Evolutionary conservation across 2,888 invertebrate species (phyloP), one percentile per base, ranked within the genome.

Genomic region (Melieria crassipennis): DNA sequence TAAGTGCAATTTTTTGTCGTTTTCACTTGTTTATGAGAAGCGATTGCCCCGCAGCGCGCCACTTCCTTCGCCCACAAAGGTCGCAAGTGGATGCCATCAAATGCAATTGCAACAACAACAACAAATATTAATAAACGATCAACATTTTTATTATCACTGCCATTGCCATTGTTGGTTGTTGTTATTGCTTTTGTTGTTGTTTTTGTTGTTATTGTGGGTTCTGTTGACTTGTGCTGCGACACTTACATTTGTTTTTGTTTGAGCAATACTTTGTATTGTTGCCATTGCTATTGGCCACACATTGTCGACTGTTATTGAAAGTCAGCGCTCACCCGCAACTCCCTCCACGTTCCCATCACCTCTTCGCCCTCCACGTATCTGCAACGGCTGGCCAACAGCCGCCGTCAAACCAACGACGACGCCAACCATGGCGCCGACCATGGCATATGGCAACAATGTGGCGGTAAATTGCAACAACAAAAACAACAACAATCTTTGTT

Each of bases 111-210:
- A 50, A 11, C 50, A 10, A 10, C 11, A 50, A 11, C 11, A 50
- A 52, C 52, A 52, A 52, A 52, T 52, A 52, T 52, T 52, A 52
- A 52, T 52, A 52, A 52, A 52, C 52, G 52, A 52, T 52, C 52
- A 52, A 52, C 52, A 13, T 52, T 52, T 52, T 52, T 13, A 52
- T 52, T 52, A 52, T 52, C 13, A n/a, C 13, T 52, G 52, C 4
- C 13, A 13, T 52, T 52, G 52, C 52, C 13, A 13, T 4, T 9
- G 4, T 13, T 52, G 52, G 52, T n/a, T 6, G 52, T 52, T 52
- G 5, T 10, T 50, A 11, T 50, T 50, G 50, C 11, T 50, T 7
- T 50, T 50, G 50, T 50, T 50, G 50, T 50, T 50, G 2, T 52
- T 52, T 4, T 52, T 52, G 4, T 13, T 52, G 52, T 52, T 13